Conservation (phyloP, 2,797 vertebrate genomes). For the Borostomias antarcticus region DNA sequence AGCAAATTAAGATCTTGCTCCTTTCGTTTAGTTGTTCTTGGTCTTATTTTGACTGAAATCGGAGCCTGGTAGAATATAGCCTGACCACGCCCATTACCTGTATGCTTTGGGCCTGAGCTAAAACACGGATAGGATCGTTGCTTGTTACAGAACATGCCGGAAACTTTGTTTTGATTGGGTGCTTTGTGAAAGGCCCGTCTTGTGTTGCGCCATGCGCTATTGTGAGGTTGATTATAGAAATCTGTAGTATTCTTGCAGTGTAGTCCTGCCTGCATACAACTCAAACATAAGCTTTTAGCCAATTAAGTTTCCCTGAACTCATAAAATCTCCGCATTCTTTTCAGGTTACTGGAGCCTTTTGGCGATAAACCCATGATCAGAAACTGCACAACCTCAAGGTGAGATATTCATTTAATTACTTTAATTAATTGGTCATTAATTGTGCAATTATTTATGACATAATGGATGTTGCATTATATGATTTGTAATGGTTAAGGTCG, state of each 20-base stretch:
- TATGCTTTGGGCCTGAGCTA: too few relatives aligned
- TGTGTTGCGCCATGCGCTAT: too few relatives aligned
- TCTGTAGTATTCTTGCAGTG: too few relatives aligned
- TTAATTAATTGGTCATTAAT: background rate
- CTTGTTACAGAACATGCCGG: too few relatives aligned
- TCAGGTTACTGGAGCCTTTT: conserved; percentile 38
- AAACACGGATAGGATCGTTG: too few relatives aligned
- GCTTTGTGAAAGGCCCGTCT: conserved; percentile 2
- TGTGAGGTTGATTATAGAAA: too few relatives aligned
- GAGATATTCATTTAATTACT: background rate
- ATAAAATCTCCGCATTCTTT: background rate
- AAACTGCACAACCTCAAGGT: conserved; percentile 51
- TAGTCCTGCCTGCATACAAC: conserved; percentile 17
- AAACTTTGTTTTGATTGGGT: background rate
- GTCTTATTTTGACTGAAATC: too few relatives aligned
- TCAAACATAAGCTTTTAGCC: conserved; percentile 2
- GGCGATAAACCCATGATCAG: conserved; percentile 54
- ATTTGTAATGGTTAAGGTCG: background rate
- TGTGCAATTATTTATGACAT: too few relatives aligned
- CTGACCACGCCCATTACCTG: background rate
- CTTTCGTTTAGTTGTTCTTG: background rate
- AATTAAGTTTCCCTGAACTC: background rate
- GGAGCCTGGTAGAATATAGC: too few relatives aligned
- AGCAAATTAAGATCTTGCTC: background rate
- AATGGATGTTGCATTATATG: background rate